Percentiles rank a stretch among this genome's conserved stretches.
Evolutionary conservation across 1,140 invertebrate species (phyloP).

Genomic region (Epicauta chinensis): DNA sequence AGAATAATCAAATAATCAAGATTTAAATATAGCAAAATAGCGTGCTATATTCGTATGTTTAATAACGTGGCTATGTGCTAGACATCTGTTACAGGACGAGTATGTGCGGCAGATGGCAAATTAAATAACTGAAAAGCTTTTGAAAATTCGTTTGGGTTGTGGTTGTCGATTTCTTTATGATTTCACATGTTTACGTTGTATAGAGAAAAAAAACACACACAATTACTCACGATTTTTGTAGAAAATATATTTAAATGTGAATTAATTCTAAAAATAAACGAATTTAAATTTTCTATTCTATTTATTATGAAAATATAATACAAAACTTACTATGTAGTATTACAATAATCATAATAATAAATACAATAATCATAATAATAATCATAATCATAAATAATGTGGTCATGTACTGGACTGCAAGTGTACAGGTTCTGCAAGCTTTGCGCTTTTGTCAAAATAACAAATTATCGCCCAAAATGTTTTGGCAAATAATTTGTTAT

Average conservation of each 20-base stretch:
- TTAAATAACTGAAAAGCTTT: neutral
- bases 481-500: too few species aligned
- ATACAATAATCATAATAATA: slow-evolving; percentile 22
- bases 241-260: too few species aligned
- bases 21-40: too few species aligned
- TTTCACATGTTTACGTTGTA: neutral
- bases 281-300: slow-evolving; percentile 50
- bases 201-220: neutral
- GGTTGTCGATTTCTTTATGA: neutral
- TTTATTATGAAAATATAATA: slow-evolving; percentile 65
- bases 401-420: slow-evolving; percentile 43
- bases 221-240: too few species aligned
- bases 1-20: too few species aligned
- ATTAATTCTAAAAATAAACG: neutral
- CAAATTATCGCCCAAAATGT: too few species aligned
- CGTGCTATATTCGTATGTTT: too few species aligned
- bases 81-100: neutral
- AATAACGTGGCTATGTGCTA: neutral
- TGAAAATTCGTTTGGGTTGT: neutral
- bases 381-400: slow-evolving; percentile 36
- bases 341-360: slow-evolving; percentile 47
- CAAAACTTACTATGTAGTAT: slow-evolving; percentile 60
- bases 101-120: neutral
- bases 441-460: slow-evolving; percentile 6
- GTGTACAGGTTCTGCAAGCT: slow-evolving; percentile 38